These are phyloP conservation scores for Glossophaga mutica DNA, from an alignment of 2,797 vertebrate species.

Conservation along the genomic window DNA sequence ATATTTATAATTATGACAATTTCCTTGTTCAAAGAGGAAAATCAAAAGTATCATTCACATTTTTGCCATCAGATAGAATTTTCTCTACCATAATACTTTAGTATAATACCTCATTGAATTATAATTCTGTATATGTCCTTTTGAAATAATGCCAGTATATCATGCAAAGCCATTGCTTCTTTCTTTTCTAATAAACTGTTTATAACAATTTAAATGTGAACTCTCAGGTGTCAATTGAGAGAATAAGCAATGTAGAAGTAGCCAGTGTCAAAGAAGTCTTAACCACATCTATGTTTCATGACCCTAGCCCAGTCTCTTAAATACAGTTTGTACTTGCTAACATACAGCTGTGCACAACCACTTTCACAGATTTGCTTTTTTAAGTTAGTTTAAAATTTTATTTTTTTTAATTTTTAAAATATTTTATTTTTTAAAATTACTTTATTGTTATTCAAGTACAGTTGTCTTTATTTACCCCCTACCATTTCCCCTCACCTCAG, in stretches of 20 bases:
- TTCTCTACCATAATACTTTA: background rate
- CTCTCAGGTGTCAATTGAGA: background rate
- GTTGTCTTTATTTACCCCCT: no score
- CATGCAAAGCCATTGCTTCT: background rate
- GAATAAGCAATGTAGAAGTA: background rate
- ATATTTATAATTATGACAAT: background rate
- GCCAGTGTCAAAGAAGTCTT: background rate
- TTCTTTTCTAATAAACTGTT: background rate
- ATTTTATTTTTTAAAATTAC: no score
- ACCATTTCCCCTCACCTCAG: no score
- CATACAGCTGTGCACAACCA: background rate
- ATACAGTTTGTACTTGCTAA: background rate
- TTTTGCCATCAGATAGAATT: background rate
- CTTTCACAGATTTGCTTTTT: background rate
- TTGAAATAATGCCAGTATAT: background rate
- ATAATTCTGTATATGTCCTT: background rate
- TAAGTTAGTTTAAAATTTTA: slow-evolving; percentile 83
- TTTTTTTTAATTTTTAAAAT: slow-evolving; percentile 48
- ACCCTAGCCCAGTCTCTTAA: background rate
- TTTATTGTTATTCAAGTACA: no score
- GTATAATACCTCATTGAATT: background rate
- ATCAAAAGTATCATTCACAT: background rate
- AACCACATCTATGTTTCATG: background rate
- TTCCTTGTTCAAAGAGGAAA: background rate
- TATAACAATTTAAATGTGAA: background rate